phyloP scores from a whole-genome alignment of 2,888 invertebrate species.

The Capitulum mitella region DNA sequence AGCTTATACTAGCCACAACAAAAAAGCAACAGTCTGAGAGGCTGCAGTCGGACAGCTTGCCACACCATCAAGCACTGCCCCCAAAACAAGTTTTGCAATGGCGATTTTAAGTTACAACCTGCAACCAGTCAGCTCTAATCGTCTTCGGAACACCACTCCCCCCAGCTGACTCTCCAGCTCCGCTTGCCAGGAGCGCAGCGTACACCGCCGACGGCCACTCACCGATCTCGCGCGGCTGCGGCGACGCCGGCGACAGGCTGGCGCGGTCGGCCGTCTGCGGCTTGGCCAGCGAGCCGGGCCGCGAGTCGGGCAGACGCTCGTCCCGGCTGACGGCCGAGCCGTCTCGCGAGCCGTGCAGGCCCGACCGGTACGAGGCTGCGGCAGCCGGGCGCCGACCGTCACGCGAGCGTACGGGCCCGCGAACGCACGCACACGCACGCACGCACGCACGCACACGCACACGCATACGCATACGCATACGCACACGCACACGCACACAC shows the following conservation, averaged over 20 bases:
- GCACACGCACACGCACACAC: background rate
- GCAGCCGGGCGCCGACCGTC: background rate
- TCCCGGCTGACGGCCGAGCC: conserved; percentile 2
- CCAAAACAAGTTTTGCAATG: too few relatives aligned
- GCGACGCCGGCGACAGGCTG: conserved; percentile 1
- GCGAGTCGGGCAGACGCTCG: background rate
- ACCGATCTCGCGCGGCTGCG: background rate
- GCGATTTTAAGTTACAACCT: too few relatives aligned
- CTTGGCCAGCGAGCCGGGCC: background rate
- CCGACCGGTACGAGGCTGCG: conserved; percentile 20
- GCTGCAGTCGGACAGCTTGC: too few relatives aligned
- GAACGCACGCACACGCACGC: background rate
- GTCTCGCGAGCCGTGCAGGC: conserved; percentile 12
- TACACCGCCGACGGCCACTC: too few relatives aligned
- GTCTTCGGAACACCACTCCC: too few relatives aligned
- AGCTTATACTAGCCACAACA: too few relatives aligned
- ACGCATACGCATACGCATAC: background rate
- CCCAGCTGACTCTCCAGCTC: too few relatives aligned
- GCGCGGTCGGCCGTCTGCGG: background rate
- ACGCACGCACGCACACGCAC: background rate
- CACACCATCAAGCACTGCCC: too few relatives aligned
- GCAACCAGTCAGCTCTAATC: too few relatives aligned
- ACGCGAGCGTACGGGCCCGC: background rate
- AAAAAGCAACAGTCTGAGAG: too few relatives aligned
- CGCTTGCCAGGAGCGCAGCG: too few relatives aligned